Evolutionary conservation across 1,140 invertebrate genomes (phyloP), one percentile per base, ranked within the genome.

Genomic region (Trachelipus rathkii): DNA sequence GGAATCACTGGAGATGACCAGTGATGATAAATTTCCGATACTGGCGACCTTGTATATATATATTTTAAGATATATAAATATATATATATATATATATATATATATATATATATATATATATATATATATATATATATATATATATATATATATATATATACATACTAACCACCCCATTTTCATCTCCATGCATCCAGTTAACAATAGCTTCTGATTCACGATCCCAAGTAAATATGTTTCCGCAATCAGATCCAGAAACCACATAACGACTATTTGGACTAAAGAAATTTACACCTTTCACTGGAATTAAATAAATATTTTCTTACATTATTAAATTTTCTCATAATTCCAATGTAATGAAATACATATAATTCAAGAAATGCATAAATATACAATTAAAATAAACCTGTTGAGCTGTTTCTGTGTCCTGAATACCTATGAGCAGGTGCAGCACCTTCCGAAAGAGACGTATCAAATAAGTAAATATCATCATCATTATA

Each of bases 401-500:
- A 73, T 70, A 72, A 78, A 86, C 87, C 86, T 77, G 87, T 88
- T 43, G 85, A 84, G 79, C 84, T 87, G 82, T 89, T 89, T 46
- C 87, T 82, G 79, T 89, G 88, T 7, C 88, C 88, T 24, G 78
- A 78, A 73, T 96, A 98, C 77, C 86, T 88, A 83, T 95, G 91
- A 10, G 90, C 86, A 84, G 87, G 91, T 81, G 91, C 88, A 67
- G 88, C 86, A 24, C 83, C 84, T 76, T 87, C 85, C 72, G 88
- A 86, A 82, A 85, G 85, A 78, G 79, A 86, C n/a, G 89, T 88
- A 85, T 96, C 91, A 84, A 95, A 97, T 24, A 96, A 85, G 87
- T 96, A 98, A 82, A 98, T 93, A 83, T 95, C 91, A 75, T 95
- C 94, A 86, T 97, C 94, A 85, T 94, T 96, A 84, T 96, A 98